These are phyloP conservation scores for Sphenodon punctatus DNA, from an alignment of 2,797 vertebrate genomes.

Conservation along the genomic window DNA sequence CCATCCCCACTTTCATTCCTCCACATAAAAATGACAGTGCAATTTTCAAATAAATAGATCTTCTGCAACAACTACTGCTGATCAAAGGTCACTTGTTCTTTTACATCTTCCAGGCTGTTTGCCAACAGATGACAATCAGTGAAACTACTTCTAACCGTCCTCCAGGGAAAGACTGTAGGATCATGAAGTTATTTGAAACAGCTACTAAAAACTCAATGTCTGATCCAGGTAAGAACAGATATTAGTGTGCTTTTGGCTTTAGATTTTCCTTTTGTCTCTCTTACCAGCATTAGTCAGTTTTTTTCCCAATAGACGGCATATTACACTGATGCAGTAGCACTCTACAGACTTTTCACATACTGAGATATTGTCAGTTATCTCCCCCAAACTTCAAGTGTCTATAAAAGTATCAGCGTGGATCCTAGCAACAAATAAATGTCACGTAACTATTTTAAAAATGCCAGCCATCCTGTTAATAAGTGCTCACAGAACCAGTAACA, in stretches of 20 bases:
- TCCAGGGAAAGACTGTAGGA: background rate
- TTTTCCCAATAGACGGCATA: background rate
- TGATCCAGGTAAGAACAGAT: background rate
- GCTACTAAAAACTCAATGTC: constrained; percentile 14
- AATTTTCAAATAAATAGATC: constrained; percentile 36
- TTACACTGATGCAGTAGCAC: constrained; percentile 28
- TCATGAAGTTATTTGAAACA: background rate
- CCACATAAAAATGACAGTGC: background rate
- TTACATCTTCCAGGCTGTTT: background rate
- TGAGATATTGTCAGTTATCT: constrained; percentile 36
- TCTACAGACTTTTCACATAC: constrained; percentile 26
- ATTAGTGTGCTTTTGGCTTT: constrained; percentile 35
- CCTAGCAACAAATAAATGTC: constrained; percentile 59
- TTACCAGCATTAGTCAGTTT: constrained; percentile 34
- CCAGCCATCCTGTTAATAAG: constrained; percentile 40
- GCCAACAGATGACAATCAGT: constrained; percentile 18
- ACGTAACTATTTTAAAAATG: constrained; percentile 56
- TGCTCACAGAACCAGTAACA: constrained; percentile 47
- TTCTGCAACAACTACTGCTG: constrained; percentile 21
- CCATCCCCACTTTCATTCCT: constrained; percentile 10
- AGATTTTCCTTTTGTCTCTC: constrained; percentile 31
- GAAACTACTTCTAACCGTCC: background rate
- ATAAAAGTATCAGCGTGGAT: constrained; percentile 40
- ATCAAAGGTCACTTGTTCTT: constrained; percentile 35
- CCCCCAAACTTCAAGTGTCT: constrained; percentile 11